These are phyloP conservation scores for Rhinoderma darwinii DNA, from an alignment of 2,113 vertebrate species.

Conservation along the genomic window DNA sequence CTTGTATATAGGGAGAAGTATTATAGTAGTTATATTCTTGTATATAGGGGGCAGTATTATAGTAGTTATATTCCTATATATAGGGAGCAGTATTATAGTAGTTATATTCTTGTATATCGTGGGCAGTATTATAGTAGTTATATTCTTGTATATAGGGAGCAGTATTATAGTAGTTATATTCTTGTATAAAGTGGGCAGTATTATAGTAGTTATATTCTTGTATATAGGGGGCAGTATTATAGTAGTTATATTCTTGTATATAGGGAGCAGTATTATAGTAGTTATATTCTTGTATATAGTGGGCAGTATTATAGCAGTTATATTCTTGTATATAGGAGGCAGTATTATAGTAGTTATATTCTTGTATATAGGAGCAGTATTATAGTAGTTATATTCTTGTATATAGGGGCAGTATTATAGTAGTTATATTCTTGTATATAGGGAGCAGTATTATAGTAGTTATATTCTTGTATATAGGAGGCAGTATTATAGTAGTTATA, in stretches of 20 bases:
- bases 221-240: neutral
- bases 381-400: too few species aligned
- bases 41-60: neutral
- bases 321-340: neutral
- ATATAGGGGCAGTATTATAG: too few species aligned
- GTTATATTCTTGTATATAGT: neutral
- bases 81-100: neutral
- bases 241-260: neutral
- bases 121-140: neutral
- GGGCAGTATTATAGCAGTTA: constrained; percentile 2
- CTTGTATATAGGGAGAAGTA: neutral
- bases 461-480: neutral
- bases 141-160: neutral
- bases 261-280: constrained; percentile 1
- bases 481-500: constrained; percentile 13
- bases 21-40: constrained; percentile 6
- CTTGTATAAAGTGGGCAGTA: neutral
- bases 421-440: too few species aligned
- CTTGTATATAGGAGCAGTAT: neutral
- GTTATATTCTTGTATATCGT: neutral
- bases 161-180: constrained; percentile 6
- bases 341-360: constrained; percentile 14
- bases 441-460: constrained; percentile 4
- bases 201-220: neutral
- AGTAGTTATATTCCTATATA: neutral